Evolutionary conservation across 92 coral and sea anemone genomes (phyloP), one percentile per base, ranked within the genome.

Genomic region (Montipora capitata): DNA sequence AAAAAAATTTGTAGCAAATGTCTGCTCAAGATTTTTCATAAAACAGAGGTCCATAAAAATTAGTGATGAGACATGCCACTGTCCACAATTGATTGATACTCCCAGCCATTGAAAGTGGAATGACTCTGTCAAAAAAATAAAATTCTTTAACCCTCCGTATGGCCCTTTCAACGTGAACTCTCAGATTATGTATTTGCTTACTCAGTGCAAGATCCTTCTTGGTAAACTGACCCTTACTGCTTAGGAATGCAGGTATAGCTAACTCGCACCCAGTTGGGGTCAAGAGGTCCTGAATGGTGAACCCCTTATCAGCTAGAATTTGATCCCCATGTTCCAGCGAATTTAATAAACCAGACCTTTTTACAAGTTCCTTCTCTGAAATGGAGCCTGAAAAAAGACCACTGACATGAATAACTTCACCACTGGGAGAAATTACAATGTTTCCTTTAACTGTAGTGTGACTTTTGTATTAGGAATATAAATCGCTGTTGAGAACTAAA

Each of bases 71-170:
- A 54, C 94, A 86, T 41, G 94, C 84, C 18, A 92, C 87, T n/a
- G 94, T 87, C 94, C 92, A 92, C 45, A 72, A 15, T 57, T 91
- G 91, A 49, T 67, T 91, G 41, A 91, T 86, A 71, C 91, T 91
- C 41, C 91, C 94, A 2, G 91, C 94, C 15, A 87, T 78, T 11
- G 94, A 75, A 0, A 91, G 82, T 10, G 91, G 94, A 3, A 91
- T 77, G 42, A 86, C 89, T 13, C 70, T 52, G 44, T 87, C 91
- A 87, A 91, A 91, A 65, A 74, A 87, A 65, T 87, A 88, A 67
- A 87, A 91, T 40, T 91, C 91, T 73, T 91, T 82, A 45, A 87
- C 91, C 27, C 91, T 12, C 41, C 87, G 70, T 0, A 90, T 85
- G 2, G 89, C 88, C 62, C 93, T 66, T 65, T 89, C 84, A 7